Base-by-base conservation (phyloP, 2,888 invertebrate species). In the Andrena praecox region DNA sequence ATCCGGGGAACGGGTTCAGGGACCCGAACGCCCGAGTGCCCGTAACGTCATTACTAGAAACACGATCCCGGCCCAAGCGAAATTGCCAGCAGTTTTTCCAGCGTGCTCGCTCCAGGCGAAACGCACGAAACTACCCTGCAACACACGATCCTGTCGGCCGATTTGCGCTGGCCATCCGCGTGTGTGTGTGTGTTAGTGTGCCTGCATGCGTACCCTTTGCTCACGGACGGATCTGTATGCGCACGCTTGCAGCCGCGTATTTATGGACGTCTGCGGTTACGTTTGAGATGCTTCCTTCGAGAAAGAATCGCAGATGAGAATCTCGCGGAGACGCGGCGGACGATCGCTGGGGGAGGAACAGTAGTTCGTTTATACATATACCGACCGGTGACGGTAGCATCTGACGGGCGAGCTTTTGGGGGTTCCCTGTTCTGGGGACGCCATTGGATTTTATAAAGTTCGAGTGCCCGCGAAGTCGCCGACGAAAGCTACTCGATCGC, bases 31-130 rank as follows among this genome's bases (percentile, higher is more conserved):
- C 66, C 60, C 74, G 62, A 62, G 69, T 60, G 52, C 75, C 85
- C 80, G 72, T 89, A 89, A 88, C 87, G 74, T 87, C 85, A 87
- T 89, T 89, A 88, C 85, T 76, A 82, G 85, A 80, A 88, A 88
- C 87, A 77, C 88, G 87, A 89, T 87, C 87, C 69, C 68, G 67
- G 77, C 77, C 62, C 35, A 73, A 83, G 85, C 77, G 80, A 88
- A 86, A 87, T 87, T 85, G 82, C 85, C 75, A 63, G 60, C 78
- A 84, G 85, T 87, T 87, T 87, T 87, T 85, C 79, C 82, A 67
- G 24, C 62, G 35, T 64, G 71, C 75, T 16, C 42, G 77, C 86
- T 71, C 35, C 62, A 68, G 75, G 79, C 75, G 59, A 70, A 70
- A 70, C 59, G 82, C 86, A 77, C 77, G 84, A 74, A 84, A 81